Evolutionary conservation across 1,140 invertebrate species (phyloP), one percentile per base, ranked within the genome.

Genomic region (Trichoplusia ni): DNA sequence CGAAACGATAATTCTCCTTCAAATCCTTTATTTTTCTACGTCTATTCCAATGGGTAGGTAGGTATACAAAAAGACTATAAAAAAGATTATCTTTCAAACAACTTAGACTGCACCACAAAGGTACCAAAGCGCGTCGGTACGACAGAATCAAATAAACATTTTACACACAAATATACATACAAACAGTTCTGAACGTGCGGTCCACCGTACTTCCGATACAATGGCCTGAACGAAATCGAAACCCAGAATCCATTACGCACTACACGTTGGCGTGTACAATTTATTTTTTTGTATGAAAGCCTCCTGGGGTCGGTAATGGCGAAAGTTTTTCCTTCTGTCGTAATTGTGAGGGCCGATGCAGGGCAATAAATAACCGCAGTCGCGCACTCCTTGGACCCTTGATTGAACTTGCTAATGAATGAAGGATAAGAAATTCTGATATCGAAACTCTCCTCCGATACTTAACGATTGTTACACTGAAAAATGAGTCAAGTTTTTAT

Each of bases 331-430:
- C 82, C 86, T 82, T 83, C 76, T 73, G 69, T 64, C 71, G 85
- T 89, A 88, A 89, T 89, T 89, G 86, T 89, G 77, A 78, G 86
- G 84, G 85, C 82, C 79, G 79, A 83, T 85, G 80, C 67, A 70
- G 82, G 80, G 85, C 82, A 83, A 89, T 89, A 89, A 89, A 89
- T 89, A 88, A 88, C 84, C 84, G 60, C 81, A 81, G 77, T 69
- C 79, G 82, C 84, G 60, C 81, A 81, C 76, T 69, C 79, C 77
- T 77, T 63, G 68, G 73, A 72, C 79, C 79, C 75, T 84, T 89
- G 85, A 86, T 89, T 88, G 86, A 89, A 86, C 85, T 89, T 86
- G 86, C 82, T 89, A 89, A 89, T 89, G 86, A 87, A 89, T 84
- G 83, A 82, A 83, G 86, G 80, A 87, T 87, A 86, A 88, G 83